Evolutionary conservation across 1,140 invertebrate genomes (phyloP).

Genomic region (Coelopa frigida): DNA sequence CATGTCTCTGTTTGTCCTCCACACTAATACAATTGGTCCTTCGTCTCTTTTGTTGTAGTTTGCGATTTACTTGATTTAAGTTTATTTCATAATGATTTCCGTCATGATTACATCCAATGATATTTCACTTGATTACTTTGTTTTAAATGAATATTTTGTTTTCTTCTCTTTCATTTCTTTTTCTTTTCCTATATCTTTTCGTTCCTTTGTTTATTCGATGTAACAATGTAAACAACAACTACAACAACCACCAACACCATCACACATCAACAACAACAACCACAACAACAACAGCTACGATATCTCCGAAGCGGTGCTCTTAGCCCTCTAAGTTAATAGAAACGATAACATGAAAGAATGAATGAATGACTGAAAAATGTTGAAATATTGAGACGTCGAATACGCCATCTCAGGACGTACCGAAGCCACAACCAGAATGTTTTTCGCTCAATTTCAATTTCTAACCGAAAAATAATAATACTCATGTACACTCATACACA

Average conservation of each 20-base stretch:
- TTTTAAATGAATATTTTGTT: slow-evolving; percentile 20
- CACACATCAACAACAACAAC: slow-evolving; percentile 5
- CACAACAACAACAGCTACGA: slow-evolving; percentile 32
- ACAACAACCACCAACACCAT: slow-evolving; percentile 21
- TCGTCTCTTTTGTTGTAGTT: no score
- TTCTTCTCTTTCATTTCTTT: slow-evolving; percentile 14
- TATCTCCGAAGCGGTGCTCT: slow-evolving; percentile 43
- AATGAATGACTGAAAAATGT: not conserved
- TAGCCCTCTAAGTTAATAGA: slow-evolving; percentile 42
- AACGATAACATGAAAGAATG: slow-evolving; percentile 4
- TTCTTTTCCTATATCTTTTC: slow-evolving; percentile 40
- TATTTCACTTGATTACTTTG: slow-evolving; percentile 25
- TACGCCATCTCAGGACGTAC: no score
- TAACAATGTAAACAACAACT: slow-evolving; percentile 22
- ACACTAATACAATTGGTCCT: no score
- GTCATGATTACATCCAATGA: slow-evolving; percentile 7
- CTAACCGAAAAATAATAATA: no score
- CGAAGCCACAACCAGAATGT: no score
- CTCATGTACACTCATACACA: no score
- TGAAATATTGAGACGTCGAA: no score
- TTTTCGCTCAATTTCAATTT: no score
- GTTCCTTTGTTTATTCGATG: slow-evolving; percentile 30
- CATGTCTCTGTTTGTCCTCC: no score
- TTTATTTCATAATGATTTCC: slow-evolving; percentile 8
- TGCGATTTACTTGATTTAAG: no score